phyloP scores from a whole-genome alignment of 2,888 invertebrate species.

The Amiota mariae region DNA sequence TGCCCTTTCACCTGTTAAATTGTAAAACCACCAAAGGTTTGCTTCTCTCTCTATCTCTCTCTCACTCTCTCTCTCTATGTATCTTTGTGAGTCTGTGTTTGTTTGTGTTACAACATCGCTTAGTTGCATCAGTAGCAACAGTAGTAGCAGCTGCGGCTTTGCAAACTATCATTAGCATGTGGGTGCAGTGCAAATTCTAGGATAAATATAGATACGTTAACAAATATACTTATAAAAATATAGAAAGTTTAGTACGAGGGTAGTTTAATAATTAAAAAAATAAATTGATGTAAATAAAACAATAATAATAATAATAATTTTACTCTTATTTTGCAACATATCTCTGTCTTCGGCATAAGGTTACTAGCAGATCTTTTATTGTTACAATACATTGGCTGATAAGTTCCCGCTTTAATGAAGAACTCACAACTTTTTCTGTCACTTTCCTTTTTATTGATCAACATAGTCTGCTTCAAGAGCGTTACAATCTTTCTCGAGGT shows the following conservation, averaged over 20 bases:
- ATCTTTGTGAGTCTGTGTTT: neutral
- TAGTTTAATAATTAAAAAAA: neutral
- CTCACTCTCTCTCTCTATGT: neutral
- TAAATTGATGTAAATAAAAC: neutral
- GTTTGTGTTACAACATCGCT: neutral
- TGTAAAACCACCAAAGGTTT: neutral
- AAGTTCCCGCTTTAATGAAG: too few species aligned
- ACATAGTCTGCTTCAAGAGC: too few species aligned
- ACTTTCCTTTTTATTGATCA: too few species aligned
- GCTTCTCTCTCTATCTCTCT: neutral
- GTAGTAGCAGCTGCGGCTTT: slow-evolving; percentile 31
- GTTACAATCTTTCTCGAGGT: too few species aligned
- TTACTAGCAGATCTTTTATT: too few species aligned
- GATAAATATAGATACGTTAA: neutral
- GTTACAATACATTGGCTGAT: too few species aligned
- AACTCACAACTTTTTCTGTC: too few species aligned
- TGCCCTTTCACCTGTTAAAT: neutral
- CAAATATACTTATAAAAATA: neutral
- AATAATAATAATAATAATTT: slow-evolving; percentile 17
- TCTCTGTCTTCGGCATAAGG: too few species aligned
- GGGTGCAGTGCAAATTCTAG: slow-evolving; percentile 23
- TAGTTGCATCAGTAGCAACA: neutral
- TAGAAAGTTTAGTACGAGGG: neutral
- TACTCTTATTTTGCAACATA: too few species aligned
- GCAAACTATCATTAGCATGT: slow-evolving; percentile 57